Percentiles rank a stretch among this genome's conserved stretches.
Evolutionary conservation across 2,113 vertebrate genomes (phyloP).

Genomic region (Cygnus atratus): DNA sequence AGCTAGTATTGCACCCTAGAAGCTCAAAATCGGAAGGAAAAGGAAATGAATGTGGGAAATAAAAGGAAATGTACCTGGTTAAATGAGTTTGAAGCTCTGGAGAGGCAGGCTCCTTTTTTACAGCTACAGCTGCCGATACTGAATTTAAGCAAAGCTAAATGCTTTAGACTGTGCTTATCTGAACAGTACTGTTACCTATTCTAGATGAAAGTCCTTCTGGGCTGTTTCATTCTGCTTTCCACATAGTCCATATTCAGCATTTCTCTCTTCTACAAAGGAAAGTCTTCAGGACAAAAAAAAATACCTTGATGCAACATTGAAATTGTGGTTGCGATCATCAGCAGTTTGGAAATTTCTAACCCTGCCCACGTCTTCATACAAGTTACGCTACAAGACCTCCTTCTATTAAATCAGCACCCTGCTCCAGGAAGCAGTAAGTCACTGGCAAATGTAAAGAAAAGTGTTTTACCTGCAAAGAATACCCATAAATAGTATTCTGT

Average conservation of each 20-base stretch:
- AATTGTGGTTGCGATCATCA: background rate
- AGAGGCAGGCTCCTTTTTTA: background rate
- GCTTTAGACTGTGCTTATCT: background rate
- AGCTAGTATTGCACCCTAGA: background rate
- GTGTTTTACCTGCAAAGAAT: background rate
- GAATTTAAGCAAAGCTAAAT: background rate
- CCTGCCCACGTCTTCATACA: background rate
- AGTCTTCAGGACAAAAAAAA: background rate
- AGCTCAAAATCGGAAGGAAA: background rate
- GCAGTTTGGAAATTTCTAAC: background rate
- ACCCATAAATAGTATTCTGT: background rate
- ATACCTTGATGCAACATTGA: background rate
- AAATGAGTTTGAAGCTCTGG: background rate
- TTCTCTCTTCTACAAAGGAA: background rate
- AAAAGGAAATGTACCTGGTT: background rate
- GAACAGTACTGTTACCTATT: background rate
- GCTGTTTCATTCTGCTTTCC: background rate
- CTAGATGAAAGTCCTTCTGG: background rate
- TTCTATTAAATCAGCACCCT: background rate
- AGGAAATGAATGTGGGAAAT: background rate
- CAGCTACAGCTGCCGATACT: background rate
- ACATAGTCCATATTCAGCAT: background rate
- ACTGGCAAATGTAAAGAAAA: background rate
- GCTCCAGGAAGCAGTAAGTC: background rate
- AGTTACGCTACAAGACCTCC: background rate